Conservation (phyloP, 2,113 vertebrate genomes). For the Coptodon bakossiorum region DNA sequence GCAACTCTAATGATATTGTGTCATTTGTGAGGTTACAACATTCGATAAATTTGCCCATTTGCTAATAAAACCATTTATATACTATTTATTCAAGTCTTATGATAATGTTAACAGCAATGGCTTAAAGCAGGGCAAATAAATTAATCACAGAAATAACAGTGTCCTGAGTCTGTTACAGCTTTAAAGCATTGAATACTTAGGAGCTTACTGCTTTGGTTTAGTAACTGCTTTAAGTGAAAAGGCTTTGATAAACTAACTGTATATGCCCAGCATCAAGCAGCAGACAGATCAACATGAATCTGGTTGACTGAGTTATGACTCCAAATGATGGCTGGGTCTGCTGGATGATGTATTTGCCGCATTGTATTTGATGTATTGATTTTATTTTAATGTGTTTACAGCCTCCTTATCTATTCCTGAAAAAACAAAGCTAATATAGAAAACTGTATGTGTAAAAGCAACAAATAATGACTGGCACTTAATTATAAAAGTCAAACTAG, state of each 20-base stretch:
- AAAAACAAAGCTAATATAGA: not conserved
- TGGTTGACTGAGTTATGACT: not conserved
- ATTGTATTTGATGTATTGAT: not conserved
- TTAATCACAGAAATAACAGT: not conserved
- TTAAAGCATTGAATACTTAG: not conserved
- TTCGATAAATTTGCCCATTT: not conserved
- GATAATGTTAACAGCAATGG: not conserved
- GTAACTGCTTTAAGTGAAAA: not conserved
- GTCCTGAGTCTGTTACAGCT: not conserved
- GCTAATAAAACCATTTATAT: not conserved
- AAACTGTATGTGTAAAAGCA: not conserved
- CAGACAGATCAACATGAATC: not conserved
- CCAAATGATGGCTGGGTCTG: not conserved
- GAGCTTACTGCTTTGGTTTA: not conserved
- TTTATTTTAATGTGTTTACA: not conserved
- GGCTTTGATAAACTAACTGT: not conserved
- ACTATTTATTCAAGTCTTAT: not conserved
- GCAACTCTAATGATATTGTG: not conserved
- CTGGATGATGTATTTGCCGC: not conserved
- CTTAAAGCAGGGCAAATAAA: not conserved
- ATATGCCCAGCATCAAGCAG: not conserved
- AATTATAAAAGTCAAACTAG: not conserved
- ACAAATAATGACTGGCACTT: not conserved
- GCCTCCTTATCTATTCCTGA: not conserved
- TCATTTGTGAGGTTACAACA: not conserved